Evolutionary conservation across 2,797 vertebrate genomes (phyloP).

Genomic region (Propithecus perrieri): DNA sequence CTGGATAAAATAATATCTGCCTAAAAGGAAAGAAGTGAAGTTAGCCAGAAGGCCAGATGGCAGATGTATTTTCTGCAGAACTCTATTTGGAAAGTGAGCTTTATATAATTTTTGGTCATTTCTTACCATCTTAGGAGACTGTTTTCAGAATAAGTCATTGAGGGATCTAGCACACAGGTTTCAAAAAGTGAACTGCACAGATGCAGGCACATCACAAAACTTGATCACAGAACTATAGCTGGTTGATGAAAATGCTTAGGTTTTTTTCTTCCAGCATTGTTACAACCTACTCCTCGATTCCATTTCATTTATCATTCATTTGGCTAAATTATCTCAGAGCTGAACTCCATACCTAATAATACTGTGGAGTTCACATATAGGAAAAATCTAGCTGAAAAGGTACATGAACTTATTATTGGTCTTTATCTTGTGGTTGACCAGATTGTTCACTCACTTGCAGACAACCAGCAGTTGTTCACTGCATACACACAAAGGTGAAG

Average conservation of each 20-base stretch:
- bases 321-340: neutral
- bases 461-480: neutral
- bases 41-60: constrained; percentile 69
- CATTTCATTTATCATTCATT: neutral
- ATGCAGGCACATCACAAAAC: neutral
- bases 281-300: neutral
- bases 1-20: constrained; percentile 60
- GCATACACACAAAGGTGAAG: neutral
- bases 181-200: neutral
- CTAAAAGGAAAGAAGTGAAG: constrained; percentile 52
- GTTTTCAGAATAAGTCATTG: constrained; percentile 52
- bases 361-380: neutral
- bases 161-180: constrained; percentile 22
- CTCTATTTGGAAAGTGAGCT: constrained; percentile 65
- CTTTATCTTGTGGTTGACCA: neutral
- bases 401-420: neutral
- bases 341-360: neutral
- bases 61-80: constrained; percentile 64
- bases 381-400: neutral
- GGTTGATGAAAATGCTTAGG: neutral
- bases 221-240: neutral
- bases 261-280: neutral
- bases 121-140: constrained; percentile 53
- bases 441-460: neutral
- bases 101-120: constrained; percentile 66